These are phyloP conservation scores for Notodromas monacha DNA, from an alignment of 2,888 invertebrate genomes.

Conservation along the genomic window DNA sequence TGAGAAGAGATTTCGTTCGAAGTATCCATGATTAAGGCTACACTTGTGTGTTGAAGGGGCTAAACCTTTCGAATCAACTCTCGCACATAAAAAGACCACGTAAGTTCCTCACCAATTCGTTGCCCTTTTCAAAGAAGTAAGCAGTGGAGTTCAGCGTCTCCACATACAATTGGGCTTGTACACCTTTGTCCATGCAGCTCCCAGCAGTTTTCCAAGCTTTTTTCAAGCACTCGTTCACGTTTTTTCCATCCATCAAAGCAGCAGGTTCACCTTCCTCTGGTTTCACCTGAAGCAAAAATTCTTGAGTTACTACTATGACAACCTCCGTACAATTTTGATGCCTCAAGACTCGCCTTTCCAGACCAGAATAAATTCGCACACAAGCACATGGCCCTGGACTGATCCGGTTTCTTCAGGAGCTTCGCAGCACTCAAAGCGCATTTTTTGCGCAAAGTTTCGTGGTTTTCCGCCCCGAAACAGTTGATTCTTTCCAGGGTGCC, in stretches of 20 bases:
- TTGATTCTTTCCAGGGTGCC: constrained; percentile 78
- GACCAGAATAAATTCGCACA: constrained; percentile 96
- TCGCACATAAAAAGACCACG: too few species aligned
- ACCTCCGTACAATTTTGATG: neutral
- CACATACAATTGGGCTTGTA: constrained; percentile 78
- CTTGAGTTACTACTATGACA: too few species aligned
- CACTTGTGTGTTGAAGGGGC: too few species aligned
- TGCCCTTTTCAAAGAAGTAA: constrained; percentile 52
- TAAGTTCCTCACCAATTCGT: neutral
- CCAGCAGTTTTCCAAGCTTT: constrained; percentile 77
- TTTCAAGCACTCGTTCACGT: constrained; percentile 74
- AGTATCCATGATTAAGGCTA: too few species aligned
- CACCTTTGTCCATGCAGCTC: constrained; percentile 86
- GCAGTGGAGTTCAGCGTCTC: constrained; percentile 78
- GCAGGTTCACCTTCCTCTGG: too few species aligned
- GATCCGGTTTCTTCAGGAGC: constrained; percentile 85
- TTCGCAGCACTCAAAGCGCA: constrained; percentile 85
- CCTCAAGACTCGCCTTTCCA: constrained; percentile 19
- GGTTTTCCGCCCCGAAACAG: constrained; percentile 83
- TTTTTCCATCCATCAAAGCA: constrained; percentile 59
- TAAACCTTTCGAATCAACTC: too few species aligned
- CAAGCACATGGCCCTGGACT: constrained; percentile 68
- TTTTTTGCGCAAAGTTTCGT: constrained; percentile 75
- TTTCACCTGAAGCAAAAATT: constrained; percentile 26
- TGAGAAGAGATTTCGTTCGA: too few species aligned